Percentiles rank a stretch among this genome's conserved stretches.
These are phyloP conservation scores for Falco rusticolus DNA, from an alignment of 2,797 vertebrate genomes.

Conservation along the genomic window DNA sequence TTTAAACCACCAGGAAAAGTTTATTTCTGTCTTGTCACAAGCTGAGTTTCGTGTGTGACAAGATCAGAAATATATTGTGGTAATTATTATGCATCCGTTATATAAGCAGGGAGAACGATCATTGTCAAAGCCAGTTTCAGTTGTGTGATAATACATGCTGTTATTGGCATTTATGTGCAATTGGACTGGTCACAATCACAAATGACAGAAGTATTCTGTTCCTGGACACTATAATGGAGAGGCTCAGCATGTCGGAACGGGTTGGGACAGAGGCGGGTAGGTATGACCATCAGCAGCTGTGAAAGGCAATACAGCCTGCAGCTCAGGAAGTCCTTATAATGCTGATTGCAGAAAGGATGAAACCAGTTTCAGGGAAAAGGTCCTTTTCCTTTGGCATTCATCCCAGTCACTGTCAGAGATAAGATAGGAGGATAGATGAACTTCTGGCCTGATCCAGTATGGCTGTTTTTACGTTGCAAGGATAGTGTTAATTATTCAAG, in stretches of 20 bases:
- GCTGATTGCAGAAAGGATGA: background rate
- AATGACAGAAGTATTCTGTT: background rate
- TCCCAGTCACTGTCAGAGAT: conserved; percentile 34
- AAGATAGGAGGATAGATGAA: background rate
- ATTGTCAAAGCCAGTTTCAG: background rate
- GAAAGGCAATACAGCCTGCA: background rate
- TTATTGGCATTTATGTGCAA: background rate
- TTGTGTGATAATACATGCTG: background rate
- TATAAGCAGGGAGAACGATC: background rate
- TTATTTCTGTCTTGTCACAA: background rate
- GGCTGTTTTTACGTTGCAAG: background rate
- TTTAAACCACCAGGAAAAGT: background rate
- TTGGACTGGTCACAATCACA: background rate
- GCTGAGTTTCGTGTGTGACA: background rate
- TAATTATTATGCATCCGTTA: background rate
- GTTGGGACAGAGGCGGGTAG: background rate
- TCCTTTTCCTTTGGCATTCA: background rate
- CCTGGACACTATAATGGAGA: background rate
- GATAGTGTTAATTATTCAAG: conserved; percentile 44
- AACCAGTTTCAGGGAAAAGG: background rate
- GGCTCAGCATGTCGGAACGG: background rate
- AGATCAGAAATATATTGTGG: background rate
- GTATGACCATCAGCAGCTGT: background rate
- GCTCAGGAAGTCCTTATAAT: background rate
- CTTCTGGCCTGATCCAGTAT: conserved; percentile 10